A percentile compares a stretch with the other conserved stretches of the same genome.
Conservation (phyloP, 2,113 vertebrate genomes). For the Plecturocebus donacophilus region DNA sequence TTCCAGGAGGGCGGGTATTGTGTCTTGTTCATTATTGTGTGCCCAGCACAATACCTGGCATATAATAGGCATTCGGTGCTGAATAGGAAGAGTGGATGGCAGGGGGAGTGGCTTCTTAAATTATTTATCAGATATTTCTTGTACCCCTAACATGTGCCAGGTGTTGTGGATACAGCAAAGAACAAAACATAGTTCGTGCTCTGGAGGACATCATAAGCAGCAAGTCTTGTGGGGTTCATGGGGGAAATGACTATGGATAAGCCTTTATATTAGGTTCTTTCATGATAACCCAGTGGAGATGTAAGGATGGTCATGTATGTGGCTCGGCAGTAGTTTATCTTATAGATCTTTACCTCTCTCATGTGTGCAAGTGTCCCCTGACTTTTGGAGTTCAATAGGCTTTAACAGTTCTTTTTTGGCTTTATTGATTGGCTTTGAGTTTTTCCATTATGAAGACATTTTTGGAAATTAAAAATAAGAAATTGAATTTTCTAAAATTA, state of each 20-base stretch:
- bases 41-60: neutral
- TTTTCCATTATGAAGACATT: constrained; percentile 6
- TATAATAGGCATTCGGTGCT: neutral
- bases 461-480: constrained; percentile 27
- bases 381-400: neutral
- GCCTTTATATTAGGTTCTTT: neutral
- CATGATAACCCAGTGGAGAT: neutral
- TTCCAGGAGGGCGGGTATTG: neutral
- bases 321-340: neutral
- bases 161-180: neutral
- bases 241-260: neutral
- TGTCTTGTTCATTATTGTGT: neutral
- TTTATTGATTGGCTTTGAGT: neutral
- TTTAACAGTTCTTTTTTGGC: neutral
- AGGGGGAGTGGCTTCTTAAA: neutral
- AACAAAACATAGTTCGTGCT: neutral
- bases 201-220: neutral
- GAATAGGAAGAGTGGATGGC: neutral
- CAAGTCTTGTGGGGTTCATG: neutral
- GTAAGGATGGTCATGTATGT: neutral
- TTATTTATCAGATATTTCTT: neutral
- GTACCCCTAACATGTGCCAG: neutral
- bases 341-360: neutral
- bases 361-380: neutral
- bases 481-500: constrained; percentile 16